These are phyloP conservation scores for Bactericera cockerelli DNA, from an alignment of 1,140 invertebrate species.

Conservation along the genomic window DNA sequence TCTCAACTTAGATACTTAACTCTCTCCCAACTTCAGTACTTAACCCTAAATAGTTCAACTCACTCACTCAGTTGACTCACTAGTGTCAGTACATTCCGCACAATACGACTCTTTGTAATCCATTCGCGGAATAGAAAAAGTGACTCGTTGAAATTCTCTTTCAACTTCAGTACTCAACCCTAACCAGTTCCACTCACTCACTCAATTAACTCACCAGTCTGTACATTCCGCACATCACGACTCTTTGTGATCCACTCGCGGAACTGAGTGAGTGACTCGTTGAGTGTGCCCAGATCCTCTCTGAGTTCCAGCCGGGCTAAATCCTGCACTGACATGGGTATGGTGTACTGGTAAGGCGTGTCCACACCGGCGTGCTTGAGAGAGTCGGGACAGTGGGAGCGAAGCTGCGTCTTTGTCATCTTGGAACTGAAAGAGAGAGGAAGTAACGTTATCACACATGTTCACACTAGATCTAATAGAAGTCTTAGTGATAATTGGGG, in stretches of 20 bases:
- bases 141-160: slow-evolving; percentile 42
- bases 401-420: too few species aligned
- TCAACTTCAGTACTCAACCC: too few species aligned
- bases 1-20: too few species aligned
- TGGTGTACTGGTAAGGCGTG: neutral
- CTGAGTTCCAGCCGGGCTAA: slow-evolving; percentile 43
- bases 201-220: slow-evolving; percentile 34
- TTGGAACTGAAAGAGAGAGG: too few species aligned
- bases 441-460: too few species aligned
- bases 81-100: slow-evolving; percentile 45
- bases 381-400: too few species aligned
- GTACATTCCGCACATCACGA: slow-evolving; percentile 43
- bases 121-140: slow-evolving; percentile 44
- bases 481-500: too few species aligned
- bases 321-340: slow-evolving; percentile 31
- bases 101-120: slow-evolving; percentile 47
- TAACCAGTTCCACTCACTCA: too few species aligned
- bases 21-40: too few species aligned
- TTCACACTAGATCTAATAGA: too few species aligned
- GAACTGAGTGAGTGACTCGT: slow-evolving; percentile 42
- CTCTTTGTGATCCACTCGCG: slow-evolving; percentile 51
- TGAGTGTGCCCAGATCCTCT: slow-evolving; percentile 40
- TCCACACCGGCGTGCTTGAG: too few species aligned
- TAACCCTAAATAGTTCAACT: too few species aligned
- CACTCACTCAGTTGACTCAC: slow-evolving; percentile 30